Evolutionary conservation across 2,113 vertebrate species (phyloP), one percentile per base, ranked within the genome.

Genomic region (Pollimyrus isidori): DNA sequence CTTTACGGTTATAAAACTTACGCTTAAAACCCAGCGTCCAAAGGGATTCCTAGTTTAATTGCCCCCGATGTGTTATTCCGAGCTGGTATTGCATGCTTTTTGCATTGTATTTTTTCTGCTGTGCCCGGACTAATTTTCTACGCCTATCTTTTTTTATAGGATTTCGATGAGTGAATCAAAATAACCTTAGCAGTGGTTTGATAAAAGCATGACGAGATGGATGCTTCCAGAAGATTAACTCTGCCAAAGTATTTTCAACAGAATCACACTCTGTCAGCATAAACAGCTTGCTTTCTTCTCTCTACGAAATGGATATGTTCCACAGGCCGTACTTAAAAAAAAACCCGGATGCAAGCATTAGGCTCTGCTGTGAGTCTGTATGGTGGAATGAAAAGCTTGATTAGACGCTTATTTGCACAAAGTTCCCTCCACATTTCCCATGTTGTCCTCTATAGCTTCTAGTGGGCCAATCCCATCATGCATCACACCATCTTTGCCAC

Each of bases 11-110:
- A 76, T 13, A 76, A 17, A 46, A n/a, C 45, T 3, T 84, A 46
- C n/a, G 5, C 17, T 23, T 84, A 45, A 11, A 88, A 45, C 53
- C 73, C 42, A 46, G n/a, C 58, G 23, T 26, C 45, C 7, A 84
- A 46, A 86, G 30, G 58, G 83, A 87, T 89, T 84, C 62, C 50
- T 45, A 90, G 87, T 92, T 87, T 90, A 91, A 92, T 91, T 88
- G 62, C 69, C 53, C 87, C 19, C 80, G 46, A n/a, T 80, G 83
- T 84, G 23, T 69, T 83, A 65, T 83, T 49, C 46, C 73, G 69
- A 82, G 65, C 35, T 86, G 87, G 87, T 53, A 4, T 19, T 46
- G 87, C 53, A 2, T 39, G 42, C 52, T 90, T 35, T 90, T 89
- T 73, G 86, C 82, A 89, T 35, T 87, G 42, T 82, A 80, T 89